Base-by-base conservation (phyloP, 2,888 invertebrate species). In the Rhabditophanes sp. region DNA sequence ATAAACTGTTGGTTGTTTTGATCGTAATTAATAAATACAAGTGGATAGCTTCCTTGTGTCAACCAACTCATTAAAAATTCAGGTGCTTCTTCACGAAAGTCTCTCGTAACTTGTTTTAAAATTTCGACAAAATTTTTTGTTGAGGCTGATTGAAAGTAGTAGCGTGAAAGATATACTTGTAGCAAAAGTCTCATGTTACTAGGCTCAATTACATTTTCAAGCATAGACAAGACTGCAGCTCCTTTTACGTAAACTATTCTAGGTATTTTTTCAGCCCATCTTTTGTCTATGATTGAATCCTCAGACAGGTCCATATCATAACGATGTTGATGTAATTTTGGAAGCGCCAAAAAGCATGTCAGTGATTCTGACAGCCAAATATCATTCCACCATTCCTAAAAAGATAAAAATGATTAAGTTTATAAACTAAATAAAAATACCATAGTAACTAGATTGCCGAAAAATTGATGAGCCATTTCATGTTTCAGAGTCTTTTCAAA, bases 361-460 rank as follows among this genome's bases (percentile, higher is more conserved):
- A 30, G 11, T 7, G 30, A 30, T n/a, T 30, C 21, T 9, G 23
- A 27, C 12, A 35, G 30, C 35, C 35, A 35, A 7, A 35, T 35
- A 16, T 29, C 29, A 15, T 35, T 31, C 35, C 35, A 35, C 35
- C 35, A 35, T 8, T 35, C 35, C 30, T 30, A 3, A 30, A 27
- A 30, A 16, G 9, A 23, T 16, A 9, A 19, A 4, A 27, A 9
- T 30, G 14, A 20, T 9, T 7, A 8, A 4, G 9, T 16, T 5
- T 30, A 18, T 24, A 16, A 8, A 9, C 11, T n/a, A n/a, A 16
- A 4, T 20, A 15, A 12, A 14, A 22, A 15, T 20, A 30, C 30
- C 20, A 35, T 30, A 11, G 35, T 35, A 16, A 35, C 35, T 15
- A 35, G 15, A 35, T 35, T 35, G 30, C 35, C 35, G 18, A 35